These are phyloP conservation scores for Epizoanthus illoricatus DNA, from an alignment of 92 coral and sea anemone genomes.

Conservation along the genomic window DNA sequence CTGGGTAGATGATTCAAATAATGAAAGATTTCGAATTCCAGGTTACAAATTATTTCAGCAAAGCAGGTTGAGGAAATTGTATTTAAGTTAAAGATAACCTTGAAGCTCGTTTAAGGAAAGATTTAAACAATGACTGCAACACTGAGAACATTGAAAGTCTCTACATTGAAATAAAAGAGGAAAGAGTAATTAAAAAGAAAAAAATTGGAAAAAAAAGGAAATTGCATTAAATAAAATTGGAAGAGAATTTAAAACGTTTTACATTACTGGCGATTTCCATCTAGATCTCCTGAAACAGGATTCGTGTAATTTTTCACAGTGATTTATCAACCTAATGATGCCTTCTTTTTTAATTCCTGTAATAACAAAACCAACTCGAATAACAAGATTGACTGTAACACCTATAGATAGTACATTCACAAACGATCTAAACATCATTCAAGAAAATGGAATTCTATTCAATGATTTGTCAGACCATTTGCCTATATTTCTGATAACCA, in stretches of 20 bases:
- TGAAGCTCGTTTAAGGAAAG: neutral
- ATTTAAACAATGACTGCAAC: slow-evolving; percentile 8
- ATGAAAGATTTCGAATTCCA: neutral
- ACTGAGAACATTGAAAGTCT: slow-evolving; percentile 35
- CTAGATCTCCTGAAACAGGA: neutral
- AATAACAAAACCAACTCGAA: too few species aligned
- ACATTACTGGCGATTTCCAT: slow-evolving; percentile 35
- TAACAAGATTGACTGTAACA: too few species aligned
- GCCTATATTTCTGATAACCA: too few species aligned
- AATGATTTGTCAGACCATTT: too few species aligned
- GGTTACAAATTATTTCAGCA: slow-evolving; percentile 13
- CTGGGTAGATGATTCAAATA: slow-evolving; percentile 12
- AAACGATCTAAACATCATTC: neutral
- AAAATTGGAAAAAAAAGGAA: slow-evolving; percentile 8
- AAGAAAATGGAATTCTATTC: too few species aligned
- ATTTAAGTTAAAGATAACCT: neutral
- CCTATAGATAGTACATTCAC: neutral
- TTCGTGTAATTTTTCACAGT: too few species aligned
- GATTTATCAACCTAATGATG: too few species aligned
- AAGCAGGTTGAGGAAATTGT: neutral
- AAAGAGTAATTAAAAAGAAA: too few species aligned
- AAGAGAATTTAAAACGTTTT: slow-evolving; percentile 13
- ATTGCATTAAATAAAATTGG: neutral
- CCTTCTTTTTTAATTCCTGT: too few species aligned
- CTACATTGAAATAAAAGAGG: too few species aligned